phyloP scores from a whole-genome alignment of 2,888 invertebrate species.

The Pandemis corylana region DNA sequence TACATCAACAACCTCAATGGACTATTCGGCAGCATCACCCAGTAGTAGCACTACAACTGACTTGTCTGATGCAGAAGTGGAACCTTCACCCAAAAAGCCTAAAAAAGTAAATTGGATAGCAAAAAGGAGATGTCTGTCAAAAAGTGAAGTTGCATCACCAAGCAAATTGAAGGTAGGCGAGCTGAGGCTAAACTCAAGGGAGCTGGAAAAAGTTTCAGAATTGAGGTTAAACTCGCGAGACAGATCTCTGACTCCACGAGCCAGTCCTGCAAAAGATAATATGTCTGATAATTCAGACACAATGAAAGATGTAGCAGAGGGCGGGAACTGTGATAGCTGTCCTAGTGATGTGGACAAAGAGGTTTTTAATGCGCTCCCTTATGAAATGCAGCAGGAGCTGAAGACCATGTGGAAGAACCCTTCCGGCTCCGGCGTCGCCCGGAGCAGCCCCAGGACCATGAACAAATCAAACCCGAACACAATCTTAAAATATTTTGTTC shows the following conservation, averaged over 20 bases:
- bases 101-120: constrained; percentile 82
- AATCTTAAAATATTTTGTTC: constrained; percentile 88
- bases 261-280: constrained; percentile 77
- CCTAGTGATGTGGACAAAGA: constrained; percentile 88
- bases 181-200: constrained; percentile 87
- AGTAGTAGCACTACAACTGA: constrained; percentile 84
- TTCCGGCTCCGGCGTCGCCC: constrained; percentile 70
- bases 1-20: constrained; percentile 76
- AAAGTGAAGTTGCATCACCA: constrained; percentile 86
- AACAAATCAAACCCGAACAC: constrained; percentile 86
- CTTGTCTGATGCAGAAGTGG: constrained; percentile 88
- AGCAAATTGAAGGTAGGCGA: constrained; percentile 89
- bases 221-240: constrained; percentile 77
- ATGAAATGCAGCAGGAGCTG: constrained; percentile 89
- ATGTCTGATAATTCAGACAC: constrained; percentile 73
- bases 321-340: constrained; percentile 79
- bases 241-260: constrained; percentile 75
- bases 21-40: constrained; percentile 78
- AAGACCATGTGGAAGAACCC: constrained; percentile 87
- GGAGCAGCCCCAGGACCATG: constrained; percentile 76
- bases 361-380: constrained; percentile 89
- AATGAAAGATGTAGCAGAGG: constrained; percentile 72
- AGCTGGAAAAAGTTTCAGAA: constrained; percentile 84
- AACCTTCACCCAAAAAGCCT: constrained; percentile 91
- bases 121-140: constrained; percentile 77